Evolutionary conservation across 2,888 invertebrate genomes (phyloP), one percentile per base, ranked within the genome.

Genomic region (Ischnura elegans): DNA sequence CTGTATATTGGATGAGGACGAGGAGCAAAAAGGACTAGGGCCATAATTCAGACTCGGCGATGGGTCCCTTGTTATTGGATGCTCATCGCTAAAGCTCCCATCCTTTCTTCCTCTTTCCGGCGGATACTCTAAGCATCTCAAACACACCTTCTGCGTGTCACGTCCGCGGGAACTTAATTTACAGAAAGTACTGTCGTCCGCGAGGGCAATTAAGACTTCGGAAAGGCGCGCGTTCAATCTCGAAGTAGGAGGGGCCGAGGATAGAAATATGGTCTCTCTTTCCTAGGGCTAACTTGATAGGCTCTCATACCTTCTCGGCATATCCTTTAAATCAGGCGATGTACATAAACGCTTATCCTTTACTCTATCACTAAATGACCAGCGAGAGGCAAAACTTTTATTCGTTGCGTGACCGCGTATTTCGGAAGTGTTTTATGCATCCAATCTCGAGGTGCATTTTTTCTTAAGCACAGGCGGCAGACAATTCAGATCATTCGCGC

Each of bases 181-280:
- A 90, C 61, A 21, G 90, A 43, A 61, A 61, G 90, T 21, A 90
- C 43, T 61, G 61, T 90, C 90, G 61, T 66, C 90, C 21, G 25
- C 43, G 42, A 36, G 76, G 61, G 55, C 90, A 90, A 90, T 90
- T 90, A 90, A 90, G 90, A 66, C 66, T 90, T 90, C 90, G 25
- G 66, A 25, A 13, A 43, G 21, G 61, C 61, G 45, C 36, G 42
- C 61, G 45, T 90, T 66, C 90, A 43, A 61, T 90, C 90, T 90
- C 36, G 8, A 43, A 43, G 61, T 42, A 19, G 55, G 42, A 3
- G 86, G 43, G n/a, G 45, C 16, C 8, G 43, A 42, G 43, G 66
- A n/a, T 43, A 66, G 90, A 66, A 90, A 90, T 90, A 90, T 90
- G 90, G 66, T 66, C 16, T 61, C 61, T 66, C 36, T 90, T 90